Percentiles rank a stretch among this genome's conserved stretches.
These are phyloP conservation scores for Oncorhynchus clarkii DNA, from an alignment of 2,113 vertebrate genomes.

Conservation along the genomic window DNA sequence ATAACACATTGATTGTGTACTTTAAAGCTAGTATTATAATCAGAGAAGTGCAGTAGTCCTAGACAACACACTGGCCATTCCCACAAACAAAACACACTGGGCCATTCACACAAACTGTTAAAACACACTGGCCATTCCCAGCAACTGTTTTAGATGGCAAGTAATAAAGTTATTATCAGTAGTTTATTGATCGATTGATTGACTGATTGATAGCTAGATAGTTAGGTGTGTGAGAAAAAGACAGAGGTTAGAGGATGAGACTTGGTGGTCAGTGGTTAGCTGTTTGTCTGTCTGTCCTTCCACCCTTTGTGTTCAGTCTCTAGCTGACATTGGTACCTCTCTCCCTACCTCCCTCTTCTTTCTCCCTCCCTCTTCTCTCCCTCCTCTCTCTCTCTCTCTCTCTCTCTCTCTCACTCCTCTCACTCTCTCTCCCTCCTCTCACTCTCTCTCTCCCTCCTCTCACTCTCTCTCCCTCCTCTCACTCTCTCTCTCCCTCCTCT, in stretches of 20 bases:
- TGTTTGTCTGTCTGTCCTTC: constrained; percentile 6
- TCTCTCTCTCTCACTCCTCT: fast-evolving
- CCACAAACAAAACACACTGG: background rate
- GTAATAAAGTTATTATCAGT: too few relatives aligned
- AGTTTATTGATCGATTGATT: too few relatives aligned
- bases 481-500: too few relatives aligned
- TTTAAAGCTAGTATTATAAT: constrained; percentile 63
- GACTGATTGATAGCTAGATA: background rate
- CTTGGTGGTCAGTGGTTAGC: constrained; percentile 42
- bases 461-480: too few relatives aligned
- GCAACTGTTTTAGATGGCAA: constrained; percentile 18
- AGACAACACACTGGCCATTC: background rate
- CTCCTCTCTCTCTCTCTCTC: fast-evolving
- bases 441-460: too few relatives aligned
- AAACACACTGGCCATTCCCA: constrained; percentile 15
- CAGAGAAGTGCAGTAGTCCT: constrained; percentile 36
- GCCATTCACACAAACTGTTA: constrained; percentile 29
- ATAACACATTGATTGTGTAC: constrained; percentile 53
- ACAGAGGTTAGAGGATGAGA: constrained; percentile 27
- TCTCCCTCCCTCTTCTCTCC: fast-evolving
- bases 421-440: too few relatives aligned
- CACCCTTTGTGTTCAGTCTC: constrained; percentile 38
- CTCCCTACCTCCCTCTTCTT: background rate
- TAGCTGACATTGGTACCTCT: background rate
- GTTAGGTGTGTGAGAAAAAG: constrained; percentile 41